Percentiles rank a stretch among this genome's conserved stretches.
These are phyloP conservation scores for Tenthredo mesomela DNA, from an alignment of 2,888 invertebrate genomes.

Conservation along the genomic window DNA sequence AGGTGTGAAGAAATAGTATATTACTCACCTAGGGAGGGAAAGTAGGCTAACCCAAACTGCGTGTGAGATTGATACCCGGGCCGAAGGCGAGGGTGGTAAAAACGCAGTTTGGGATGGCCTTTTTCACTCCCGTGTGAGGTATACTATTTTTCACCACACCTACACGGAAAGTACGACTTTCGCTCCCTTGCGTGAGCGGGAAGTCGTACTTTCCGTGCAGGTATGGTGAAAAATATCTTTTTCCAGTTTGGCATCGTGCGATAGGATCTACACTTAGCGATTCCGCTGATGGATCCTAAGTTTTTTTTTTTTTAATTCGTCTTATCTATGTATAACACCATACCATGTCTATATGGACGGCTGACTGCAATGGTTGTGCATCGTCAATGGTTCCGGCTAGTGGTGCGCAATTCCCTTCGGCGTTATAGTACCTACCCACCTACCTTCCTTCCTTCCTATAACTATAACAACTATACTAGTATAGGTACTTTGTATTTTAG, in stretches of 20 bases:
- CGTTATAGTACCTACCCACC: neutral
- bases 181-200: too few relatives aligned
- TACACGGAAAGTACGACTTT: too few relatives aligned
- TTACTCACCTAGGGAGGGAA: too few relatives aligned
- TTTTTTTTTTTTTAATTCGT: constrained; percentile 42
- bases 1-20: too few relatives aligned
- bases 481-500: constrained; percentile 37
- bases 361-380: constrained; percentile 73
- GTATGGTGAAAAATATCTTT: neutral
- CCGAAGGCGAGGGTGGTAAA: too few relatives aligned
- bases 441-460: constrained; percentile 2
- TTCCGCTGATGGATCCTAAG: constrained; percentile 60
- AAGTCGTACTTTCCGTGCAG: too few relatives aligned
- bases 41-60: too few relatives aligned
- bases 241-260: constrained; percentile 57
- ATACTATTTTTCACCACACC: too few relatives aligned
- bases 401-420: constrained; percentile 75
- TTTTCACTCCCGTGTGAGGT: too few relatives aligned
- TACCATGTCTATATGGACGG: constrained; percentile 13
- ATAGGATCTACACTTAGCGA: constrained; percentile 66
- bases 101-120: too few relatives aligned
- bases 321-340: constrained; percentile 55
- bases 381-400: constrained; percentile 77
- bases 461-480: neutral
- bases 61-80: too few relatives aligned